Evolutionary conservation across 2,113 vertebrate genomes (phyloP), one percentile per base, ranked within the genome.

Genomic region (Microtus montanus): DNA sequence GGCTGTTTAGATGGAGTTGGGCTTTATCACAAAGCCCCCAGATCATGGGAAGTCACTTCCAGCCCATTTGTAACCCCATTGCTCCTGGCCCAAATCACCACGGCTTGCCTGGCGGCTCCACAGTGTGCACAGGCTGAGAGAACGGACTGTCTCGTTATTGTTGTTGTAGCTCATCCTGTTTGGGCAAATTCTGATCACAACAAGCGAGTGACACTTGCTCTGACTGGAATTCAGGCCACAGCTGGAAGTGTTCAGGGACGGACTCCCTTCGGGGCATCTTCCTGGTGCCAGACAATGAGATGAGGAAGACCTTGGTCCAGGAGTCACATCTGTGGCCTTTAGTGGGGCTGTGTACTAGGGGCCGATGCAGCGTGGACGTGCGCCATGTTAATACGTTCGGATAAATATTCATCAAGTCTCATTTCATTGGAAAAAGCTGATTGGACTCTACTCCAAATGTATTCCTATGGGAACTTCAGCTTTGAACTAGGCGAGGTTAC

Each of bases 181-280:
- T 92, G 52, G 94, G 64, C 61, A 47, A 24, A 79, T 88, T 78
- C 68, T 90, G 33, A 82, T 79, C 33, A 64, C 33, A 47, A 7
- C 14, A 54, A 26, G 9, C 71, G 66, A 28, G n/a, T 24, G 11
- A 3, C 5, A 22, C 44, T 75, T 1, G 2, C 14, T 28, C 66
- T 84, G 77, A 64, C 86, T 63, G 44, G 79, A 20, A 84, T 28
- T 35, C 35, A 54, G 93, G 66, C 58, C 52, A 44, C 77, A 86
- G 66, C 94, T 96, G 95, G 87, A 82, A 78, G 35, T 90, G 47
- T 47, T 96, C 61, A 73, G 52, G 38, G 20, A n/a, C 41, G 80
- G n/a, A 54, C 14, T 84, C 58, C 90, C 88, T 93, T 96, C 15
- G 1, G 84, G 54, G 63, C 63, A 91, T 92, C 78, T 83, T 87